Evolutionary conservation across 2,113 vertebrate species (phyloP).

Genomic region (Mormyrus lacerda): DNA sequence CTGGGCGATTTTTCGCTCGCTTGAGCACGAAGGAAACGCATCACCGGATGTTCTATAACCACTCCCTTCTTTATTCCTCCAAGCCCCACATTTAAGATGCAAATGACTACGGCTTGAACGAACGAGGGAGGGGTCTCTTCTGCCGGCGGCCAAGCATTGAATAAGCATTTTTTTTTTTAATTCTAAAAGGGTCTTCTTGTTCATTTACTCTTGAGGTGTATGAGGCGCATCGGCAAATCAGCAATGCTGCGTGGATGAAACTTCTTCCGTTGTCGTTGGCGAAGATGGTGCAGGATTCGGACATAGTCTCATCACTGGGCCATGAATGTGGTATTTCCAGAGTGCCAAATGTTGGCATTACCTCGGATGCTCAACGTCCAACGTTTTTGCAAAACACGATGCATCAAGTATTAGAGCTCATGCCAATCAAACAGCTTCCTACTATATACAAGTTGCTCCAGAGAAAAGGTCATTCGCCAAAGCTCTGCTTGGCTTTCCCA

Average conservation of each 20-base stretch:
- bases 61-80: not conserved
- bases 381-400: not conserved
- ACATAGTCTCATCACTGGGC: not conserved
- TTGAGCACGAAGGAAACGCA: not conserved
- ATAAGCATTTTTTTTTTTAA: constrained; percentile 9
- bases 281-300: not conserved
- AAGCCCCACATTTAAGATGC: not conserved
- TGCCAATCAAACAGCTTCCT: not conserved
- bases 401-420: not conserved
- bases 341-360: not conserved
- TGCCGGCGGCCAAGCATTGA: not conserved
- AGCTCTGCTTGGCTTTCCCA: not conserved
- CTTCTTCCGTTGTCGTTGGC: not conserved
- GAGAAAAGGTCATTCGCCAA: not conserved
- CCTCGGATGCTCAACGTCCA: not conserved
- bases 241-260: not conserved
- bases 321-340: not conserved
- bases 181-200: not conserved
- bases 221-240: not conserved
- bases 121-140: not conserved
- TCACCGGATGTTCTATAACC: not conserved
- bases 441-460: not conserved
- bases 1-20: not conserved
- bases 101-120: not conserved
- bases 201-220: not conserved